Percentiles rank a stretch among this genome's conserved stretches.
Conservation (phyloP, 2,888 invertebrate genomes). For the Saturnia pavonia region DNA sequence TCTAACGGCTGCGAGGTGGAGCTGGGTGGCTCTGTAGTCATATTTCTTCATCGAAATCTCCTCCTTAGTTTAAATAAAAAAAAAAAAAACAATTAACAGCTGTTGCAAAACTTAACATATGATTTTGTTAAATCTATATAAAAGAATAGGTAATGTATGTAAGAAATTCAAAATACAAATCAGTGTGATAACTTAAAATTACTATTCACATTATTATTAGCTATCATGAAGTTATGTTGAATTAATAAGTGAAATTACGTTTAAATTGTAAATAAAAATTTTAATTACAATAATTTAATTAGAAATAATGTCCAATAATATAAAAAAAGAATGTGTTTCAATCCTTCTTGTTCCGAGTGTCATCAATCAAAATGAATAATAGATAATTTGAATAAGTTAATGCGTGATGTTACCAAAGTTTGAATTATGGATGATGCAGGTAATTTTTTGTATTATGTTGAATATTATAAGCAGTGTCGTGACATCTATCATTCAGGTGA, state of each 20-base stretch:
- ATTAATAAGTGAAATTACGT: not conserved
- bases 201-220: not conserved
- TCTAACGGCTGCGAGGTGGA: slow-evolving; percentile 94
- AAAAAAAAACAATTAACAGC: not conserved
- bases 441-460: not conserved
- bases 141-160: not conserved
- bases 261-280: not conserved
- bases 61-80: slow-evolving; percentile 82
- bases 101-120: no score
- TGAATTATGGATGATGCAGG: not conserved
- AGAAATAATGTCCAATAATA: no score
- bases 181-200: not conserved
- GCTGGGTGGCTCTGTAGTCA: slow-evolving; percentile 94
- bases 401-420: not conserved
- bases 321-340: no score
- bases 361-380: no score
- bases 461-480: not conserved
- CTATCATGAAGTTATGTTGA: not conserved
- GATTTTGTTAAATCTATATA: no score
- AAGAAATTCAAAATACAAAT: not conserved
- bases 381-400: not conserved
- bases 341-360: no score
- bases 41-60: slow-evolving; percentile 97
- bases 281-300: not conserved
- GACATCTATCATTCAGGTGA: not conserved